Percentiles rank a stretch among this genome's conserved stretches.
phyloP scores from a whole-genome alignment of 2,797 vertebrate species.

The Danio tinwini region DNA sequence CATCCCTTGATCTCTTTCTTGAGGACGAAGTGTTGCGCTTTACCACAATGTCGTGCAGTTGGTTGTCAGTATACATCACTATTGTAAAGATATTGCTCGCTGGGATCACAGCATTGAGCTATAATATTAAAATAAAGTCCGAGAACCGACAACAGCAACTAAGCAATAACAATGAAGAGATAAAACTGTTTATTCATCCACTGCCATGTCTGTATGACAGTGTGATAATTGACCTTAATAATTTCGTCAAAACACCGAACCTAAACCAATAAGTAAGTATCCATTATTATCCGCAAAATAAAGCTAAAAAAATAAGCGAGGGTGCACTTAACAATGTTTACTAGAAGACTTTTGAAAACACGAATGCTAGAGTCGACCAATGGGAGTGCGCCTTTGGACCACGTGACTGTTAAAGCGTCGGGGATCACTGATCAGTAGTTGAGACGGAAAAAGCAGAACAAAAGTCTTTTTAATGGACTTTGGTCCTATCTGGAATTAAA shows the following conservation, averaged over 20 bases:
- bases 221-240: not conserved
- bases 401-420: constrained; percentile 14
- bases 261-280: not conserved
- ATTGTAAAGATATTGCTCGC: not conserved
- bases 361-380: constrained; percentile 13
- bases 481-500: too few species aligned
- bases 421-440: too few species aligned
- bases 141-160: constrained; percentile 2
- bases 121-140: not conserved
- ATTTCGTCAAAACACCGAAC: not conserved
- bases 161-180: too few species aligned
- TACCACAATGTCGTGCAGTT: constrained; percentile 58
- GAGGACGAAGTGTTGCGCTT: constrained; percentile 65
- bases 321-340: not conserved
- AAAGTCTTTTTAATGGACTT: not conserved
- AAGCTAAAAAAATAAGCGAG: not conserved
- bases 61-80: constrained; percentile 63
- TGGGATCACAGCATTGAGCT: not conserved
- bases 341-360: constrained; percentile 20
- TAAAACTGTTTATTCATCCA: not conserved
- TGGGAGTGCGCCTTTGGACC: not conserved
- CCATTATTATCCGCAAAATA: constrained; percentile 3
- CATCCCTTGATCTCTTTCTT: constrained; percentile 71
- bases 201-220: not conserved
- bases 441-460: not conserved